Evolutionary conservation across 2,888 invertebrate species (phyloP).

Genomic region (Hemicrepidius hirtus): DNA sequence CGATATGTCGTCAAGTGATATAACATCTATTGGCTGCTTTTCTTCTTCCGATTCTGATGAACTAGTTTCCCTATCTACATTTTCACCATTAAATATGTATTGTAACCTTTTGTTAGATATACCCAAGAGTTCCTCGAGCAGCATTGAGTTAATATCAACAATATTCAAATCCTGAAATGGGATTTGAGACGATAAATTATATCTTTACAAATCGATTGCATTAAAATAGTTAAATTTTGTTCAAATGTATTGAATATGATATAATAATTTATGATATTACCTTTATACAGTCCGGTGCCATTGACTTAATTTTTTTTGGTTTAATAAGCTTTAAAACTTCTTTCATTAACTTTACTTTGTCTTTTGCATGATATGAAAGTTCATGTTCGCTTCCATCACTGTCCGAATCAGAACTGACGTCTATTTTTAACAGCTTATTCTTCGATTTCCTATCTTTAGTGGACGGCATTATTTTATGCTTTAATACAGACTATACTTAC

Average conservation of each 20-base stretch:
- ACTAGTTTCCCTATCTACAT: conserved; percentile 67
- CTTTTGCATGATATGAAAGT: conserved; percentile 67
- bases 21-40: conserved; percentile 63
- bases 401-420: conserved; percentile 61
- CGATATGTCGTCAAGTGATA: conserved; percentile 69
- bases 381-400: conserved; percentile 68
- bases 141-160: conserved; percentile 70
- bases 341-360: conserved; percentile 70
- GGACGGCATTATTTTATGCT: conserved; percentile 23
- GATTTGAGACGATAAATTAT: conserved; percentile 28
- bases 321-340: conserved; percentile 70
- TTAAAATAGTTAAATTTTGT: no score
- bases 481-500: no score
- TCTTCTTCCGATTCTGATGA: conserved; percentile 67
- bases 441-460: conserved; percentile 16
- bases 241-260: no score
- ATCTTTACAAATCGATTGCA: no score
- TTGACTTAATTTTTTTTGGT: conserved; percentile 69
- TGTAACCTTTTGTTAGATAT: conserved; percentile 70
- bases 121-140: conserved; percentile 70
- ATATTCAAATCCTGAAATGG: conserved; percentile 65
- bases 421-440: conserved; percentile 60
- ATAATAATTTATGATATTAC: no score
- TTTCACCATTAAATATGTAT: conserved; percentile 69
- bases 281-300: conserved; percentile 70